Evolutionary conservation across 2,113 vertebrate genomes (phyloP).

Genomic region (Halichoerus grypus): DNA sequence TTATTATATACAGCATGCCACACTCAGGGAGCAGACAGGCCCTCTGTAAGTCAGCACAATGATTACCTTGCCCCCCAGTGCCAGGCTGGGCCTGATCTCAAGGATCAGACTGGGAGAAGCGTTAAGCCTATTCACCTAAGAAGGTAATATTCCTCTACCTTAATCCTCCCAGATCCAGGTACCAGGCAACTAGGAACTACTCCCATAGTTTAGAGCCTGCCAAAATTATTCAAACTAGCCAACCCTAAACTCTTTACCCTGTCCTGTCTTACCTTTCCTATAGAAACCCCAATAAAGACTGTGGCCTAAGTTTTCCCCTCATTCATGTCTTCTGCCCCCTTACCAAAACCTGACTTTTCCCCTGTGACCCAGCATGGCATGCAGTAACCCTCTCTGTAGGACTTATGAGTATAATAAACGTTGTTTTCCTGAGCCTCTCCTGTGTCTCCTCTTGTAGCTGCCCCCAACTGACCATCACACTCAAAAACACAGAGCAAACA

Average conservation of each 20-base stretch:
- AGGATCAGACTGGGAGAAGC: not conserved
- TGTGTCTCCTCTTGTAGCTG: not conserved
- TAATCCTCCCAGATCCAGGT: not conserved
- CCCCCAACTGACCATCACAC: not conserved
- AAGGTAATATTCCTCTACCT: not conserved
- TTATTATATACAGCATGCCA: not conserved
- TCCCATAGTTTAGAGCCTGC: not conserved
- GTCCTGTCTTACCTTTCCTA: not conserved
- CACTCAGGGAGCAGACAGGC: not conserved
- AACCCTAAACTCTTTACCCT: not conserved
- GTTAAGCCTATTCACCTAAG: not conserved
- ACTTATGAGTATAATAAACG: not conserved
- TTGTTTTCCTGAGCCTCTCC: not conserved
- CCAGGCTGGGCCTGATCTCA: not conserved
- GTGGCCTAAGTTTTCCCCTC: not conserved
- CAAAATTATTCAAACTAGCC: not conserved
- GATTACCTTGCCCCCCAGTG: not conserved
- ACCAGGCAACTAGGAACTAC: not conserved
- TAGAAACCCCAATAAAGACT: not conserved
- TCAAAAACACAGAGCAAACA: not conserved
- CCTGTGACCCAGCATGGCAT: not conserved
- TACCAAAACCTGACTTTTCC: not conserved
- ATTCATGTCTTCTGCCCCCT: not conserved
- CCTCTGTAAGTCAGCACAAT: not conserved
- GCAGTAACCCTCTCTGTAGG: not conserved